These are phyloP conservation scores for Xiphorhynchus elegans DNA, from an alignment of 2,113 vertebrate species.

Conservation along the genomic window DNA sequence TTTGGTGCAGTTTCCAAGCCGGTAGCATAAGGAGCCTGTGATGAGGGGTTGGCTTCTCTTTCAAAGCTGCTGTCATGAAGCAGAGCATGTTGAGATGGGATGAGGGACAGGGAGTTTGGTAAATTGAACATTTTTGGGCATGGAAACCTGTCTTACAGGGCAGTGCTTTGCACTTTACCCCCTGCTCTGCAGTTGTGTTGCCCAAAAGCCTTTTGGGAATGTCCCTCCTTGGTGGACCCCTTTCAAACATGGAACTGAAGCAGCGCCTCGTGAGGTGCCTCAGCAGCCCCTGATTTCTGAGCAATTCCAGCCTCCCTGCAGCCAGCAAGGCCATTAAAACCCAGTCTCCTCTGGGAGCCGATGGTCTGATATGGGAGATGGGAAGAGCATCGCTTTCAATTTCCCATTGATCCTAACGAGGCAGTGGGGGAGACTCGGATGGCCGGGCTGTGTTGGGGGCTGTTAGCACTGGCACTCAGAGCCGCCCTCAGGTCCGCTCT, in stretches of 20 bases:
- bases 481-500: not conserved
- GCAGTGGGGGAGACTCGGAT: not conserved
- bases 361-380: not conserved
- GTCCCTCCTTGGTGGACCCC: rapidly evolving
- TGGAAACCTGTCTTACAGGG: not conserved
- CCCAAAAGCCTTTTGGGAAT: not conserved
- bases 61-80: not conserved
- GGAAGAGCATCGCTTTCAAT: slow-evolving; percentile 9
- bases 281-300: rapidly evolving
- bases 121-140: not conserved
- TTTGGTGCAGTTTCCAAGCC: not conserved
- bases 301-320: not conserved
- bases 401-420: not conserved
- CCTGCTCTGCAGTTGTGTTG: not conserved
- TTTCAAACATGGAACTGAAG: not conserved
- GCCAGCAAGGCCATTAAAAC: not conserved
- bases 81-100: rapidly evolving
- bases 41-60: not conserved
- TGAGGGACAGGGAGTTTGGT: not conserved
- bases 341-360: not conserved
- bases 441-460: not conserved
- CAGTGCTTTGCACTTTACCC: not conserved
- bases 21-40: not conserved
- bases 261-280: not conserved
- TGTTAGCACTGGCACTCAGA: not conserved